These are phyloP conservation scores for Phocoena sinus DNA, from an alignment of 2,113 vertebrate genomes.

Conservation along the genomic window DNA sequence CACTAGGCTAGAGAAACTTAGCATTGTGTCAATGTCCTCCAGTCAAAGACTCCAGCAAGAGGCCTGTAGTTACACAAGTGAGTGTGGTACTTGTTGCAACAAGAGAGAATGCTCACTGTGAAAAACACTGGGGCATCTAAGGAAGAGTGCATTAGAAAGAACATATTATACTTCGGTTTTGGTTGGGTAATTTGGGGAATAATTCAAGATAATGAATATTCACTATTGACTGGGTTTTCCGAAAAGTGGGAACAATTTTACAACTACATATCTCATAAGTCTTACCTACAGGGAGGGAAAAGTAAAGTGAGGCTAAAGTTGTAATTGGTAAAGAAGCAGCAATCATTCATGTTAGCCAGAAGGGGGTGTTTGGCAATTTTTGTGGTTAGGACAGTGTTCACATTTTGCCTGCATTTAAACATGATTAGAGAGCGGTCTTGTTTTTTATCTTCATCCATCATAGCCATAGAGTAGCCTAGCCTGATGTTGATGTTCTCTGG, in stretches of 20 bases:
- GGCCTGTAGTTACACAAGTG: neutral
- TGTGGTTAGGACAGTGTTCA: neutral
- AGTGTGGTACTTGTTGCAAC: neutral
- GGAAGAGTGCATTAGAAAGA: neutral
- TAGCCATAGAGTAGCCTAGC: neutral
- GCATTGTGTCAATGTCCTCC: neutral
- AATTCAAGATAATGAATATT: neutral
- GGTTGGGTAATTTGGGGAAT: neutral
- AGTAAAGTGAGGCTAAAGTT: neutral
- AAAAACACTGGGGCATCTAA: neutral
- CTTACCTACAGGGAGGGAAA: neutral
- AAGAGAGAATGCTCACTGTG: neutral
- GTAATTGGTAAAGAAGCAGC: neutral
- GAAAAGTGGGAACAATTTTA: neutral
- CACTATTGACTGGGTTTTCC: neutral
- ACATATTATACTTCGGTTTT: neutral
- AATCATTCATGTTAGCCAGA: neutral
- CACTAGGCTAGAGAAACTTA: neutral
- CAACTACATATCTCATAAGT: neutral
- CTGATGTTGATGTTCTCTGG: neutral
- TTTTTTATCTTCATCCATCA: neutral
- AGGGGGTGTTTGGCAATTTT: neutral
- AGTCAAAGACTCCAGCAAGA: neutral
- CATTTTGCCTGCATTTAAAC: neutral
- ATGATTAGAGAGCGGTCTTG: neutral